phyloP scores from a whole-genome alignment of 2,888 invertebrate genomes.

The Hetaerina titia region DNA sequence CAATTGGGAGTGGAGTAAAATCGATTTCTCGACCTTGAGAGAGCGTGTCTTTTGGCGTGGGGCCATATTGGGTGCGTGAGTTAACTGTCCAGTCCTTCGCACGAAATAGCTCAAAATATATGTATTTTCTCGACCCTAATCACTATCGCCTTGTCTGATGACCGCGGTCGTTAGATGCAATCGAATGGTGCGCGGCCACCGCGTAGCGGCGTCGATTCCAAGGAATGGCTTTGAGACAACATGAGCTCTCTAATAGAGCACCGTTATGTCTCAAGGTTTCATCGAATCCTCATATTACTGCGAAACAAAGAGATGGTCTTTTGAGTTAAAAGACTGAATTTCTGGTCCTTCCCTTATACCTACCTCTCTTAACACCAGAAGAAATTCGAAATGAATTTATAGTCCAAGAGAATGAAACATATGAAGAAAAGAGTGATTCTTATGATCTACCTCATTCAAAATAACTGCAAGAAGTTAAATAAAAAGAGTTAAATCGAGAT shows the following conservation, averaged over 20 bases:
- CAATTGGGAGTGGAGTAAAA: neutral
- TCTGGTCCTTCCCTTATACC: too few relatives aligned
- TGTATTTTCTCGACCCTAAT: neutral
- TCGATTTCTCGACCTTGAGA: constrained; percentile 35
- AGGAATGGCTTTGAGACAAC: neutral
- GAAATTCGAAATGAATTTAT: too few relatives aligned
- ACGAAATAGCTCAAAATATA: neutral
- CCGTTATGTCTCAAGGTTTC: neutral
- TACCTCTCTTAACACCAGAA: too few relatives aligned
- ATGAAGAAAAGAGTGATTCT: too few relatives aligned
- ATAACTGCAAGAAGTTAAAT: too few relatives aligned
- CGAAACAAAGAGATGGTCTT: too few relatives aligned
- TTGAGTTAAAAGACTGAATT: too few relatives aligned
- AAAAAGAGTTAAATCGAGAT: too few relatives aligned
- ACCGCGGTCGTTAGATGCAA: neutral
- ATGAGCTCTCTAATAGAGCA: neutral
- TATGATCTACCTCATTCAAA: too few relatives aligned
- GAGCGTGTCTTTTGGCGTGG: neutral
- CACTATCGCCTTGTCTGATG: neutral
- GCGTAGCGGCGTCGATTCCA: neutral
- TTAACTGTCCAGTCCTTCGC: neutral
- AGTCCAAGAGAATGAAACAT: too few relatives aligned
- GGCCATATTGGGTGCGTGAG: neutral
- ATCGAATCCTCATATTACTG: too few relatives aligned
- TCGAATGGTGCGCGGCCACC: neutral